Conservation (phyloP, 2,797 vertebrate species). For the Pseudochaenichthys georgianus region DNA sequence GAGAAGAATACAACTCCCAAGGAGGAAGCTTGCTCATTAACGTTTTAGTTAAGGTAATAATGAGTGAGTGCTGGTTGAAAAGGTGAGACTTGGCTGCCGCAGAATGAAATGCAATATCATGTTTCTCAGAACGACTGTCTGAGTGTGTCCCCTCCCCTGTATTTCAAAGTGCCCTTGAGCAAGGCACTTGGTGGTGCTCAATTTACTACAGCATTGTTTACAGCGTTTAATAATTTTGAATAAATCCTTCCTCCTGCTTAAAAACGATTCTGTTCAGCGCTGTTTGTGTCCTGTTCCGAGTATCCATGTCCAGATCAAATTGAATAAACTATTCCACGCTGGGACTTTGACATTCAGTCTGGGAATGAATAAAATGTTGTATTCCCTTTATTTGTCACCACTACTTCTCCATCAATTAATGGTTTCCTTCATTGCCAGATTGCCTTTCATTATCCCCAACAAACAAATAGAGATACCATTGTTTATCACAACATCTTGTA, state of each 20-base stretch:
- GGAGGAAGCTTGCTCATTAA: constrained; percentile 22
- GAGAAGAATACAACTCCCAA: constrained; percentile 17
- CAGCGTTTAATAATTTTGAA: constrained; percentile 9
- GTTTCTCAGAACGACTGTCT: not conserved
- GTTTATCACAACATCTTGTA: not conserved
- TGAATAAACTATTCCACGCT: constrained; percentile 15
- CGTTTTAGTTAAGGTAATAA: constrained; percentile 25
- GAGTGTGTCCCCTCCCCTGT: constrained; percentile 12
- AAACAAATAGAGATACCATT: constrained; percentile 4
- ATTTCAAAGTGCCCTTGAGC: constrained; percentile 30
- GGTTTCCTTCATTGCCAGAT: constrained; percentile 40
- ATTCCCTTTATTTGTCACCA: constrained; percentile 5
- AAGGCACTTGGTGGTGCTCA: constrained; percentile 63
- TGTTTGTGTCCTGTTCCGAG: not conserved
- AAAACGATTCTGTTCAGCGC: not conserved
- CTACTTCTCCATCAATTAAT: not conserved
- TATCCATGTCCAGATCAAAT: not conserved
- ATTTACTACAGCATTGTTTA: constrained; percentile 12
- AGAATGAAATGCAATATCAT: not conserved
- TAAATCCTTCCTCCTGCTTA: constrained; percentile 3
- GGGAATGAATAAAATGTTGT: not conserved
- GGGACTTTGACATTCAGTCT: constrained; percentile 1
- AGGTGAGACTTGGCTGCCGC: constrained; percentile 17
- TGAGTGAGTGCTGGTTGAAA: constrained; percentile 27
- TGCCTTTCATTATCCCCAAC: not conserved